A percentile compares a stretch with the other conserved stretches of the same genome.
Evolutionary conservation across 1,140 invertebrate genomes (phyloP).

Genomic region (Atopsyche davidsoni): DNA sequence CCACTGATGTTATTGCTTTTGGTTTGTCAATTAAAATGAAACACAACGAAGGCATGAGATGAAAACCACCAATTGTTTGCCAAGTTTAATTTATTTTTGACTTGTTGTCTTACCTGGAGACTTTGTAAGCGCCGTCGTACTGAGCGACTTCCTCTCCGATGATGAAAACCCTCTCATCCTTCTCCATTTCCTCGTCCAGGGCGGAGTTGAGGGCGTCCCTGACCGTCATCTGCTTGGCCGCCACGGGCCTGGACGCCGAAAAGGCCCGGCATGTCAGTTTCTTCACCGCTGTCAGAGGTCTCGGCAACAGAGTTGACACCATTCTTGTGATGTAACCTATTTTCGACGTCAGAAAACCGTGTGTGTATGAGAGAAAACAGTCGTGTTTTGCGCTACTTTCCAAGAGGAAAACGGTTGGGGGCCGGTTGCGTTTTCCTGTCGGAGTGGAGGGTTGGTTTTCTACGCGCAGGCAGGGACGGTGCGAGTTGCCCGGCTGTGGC

Average conservation of each 20-base stretch:
- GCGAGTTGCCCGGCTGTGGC: constrained; percentile 1
- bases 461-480: background rate
- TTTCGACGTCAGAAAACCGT: constrained; percentile 17
- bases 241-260: constrained; percentile 50
- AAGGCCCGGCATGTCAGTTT: constrained; percentile 44
- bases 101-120: constrained; percentile 44
- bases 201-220: constrained; percentile 95
- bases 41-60: too few species aligned
- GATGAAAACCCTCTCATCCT: constrained; percentile 91
- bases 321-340: constrained; percentile 23
- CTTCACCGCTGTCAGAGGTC: constrained; percentile 17
- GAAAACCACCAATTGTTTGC: too few species aligned
- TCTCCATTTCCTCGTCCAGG: constrained; percentile 94
- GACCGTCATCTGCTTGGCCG: constrained; percentile 78
- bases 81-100: too few species aligned
- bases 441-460: background rate
- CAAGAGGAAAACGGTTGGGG: background rate
- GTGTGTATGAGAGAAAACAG: background rate
- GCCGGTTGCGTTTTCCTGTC: background rate
- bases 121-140: constrained; percentile 98
- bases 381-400: background rate
- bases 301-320: constrained; percentile 23
- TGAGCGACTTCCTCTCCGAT: constrained; percentile 97
- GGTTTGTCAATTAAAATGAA: too few species aligned
- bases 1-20: too few species aligned